Evolutionary conservation across 2,113 vertebrate genomes (phyloP), one percentile per base, ranked within the genome.

Genomic region (Syngnathoides biaculeatus): DNA sequence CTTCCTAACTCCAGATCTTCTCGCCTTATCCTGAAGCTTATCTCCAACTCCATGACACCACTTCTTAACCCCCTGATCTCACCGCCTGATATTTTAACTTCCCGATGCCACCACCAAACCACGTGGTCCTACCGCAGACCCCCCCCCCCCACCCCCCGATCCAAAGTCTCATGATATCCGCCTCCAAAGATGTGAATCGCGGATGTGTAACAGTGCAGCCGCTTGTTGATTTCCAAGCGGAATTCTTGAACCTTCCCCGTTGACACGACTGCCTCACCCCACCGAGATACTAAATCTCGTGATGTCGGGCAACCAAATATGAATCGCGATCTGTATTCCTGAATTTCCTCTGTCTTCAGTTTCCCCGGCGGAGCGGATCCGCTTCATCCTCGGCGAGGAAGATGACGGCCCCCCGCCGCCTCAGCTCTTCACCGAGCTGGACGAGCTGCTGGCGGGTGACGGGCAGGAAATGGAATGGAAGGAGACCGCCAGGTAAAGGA

Each of bases 401-500:
- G 97, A 98, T 82, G 95, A 98, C 71, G 95, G 94, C 20, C 95
- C 95, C 0, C 92, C 96, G 0, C 95, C 95, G 0, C 97, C 97
- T 0, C 97, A 99, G 86, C 96, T 99, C 89, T 99, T 99, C 90
- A 99, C 97, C 0, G 96, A 99, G 87, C 92, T 99, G 87, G 96
- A 98, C 13, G 97, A 99, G 9, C 93, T 99, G 0, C 92, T 98
- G 85, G 75, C 94, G 0, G 87, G 95, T 24, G 96, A 99, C 0
- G 97, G 96, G 8, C 96, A 98, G 78, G 97, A 98, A 90, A 93
- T 98, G 94, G 97, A 98, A 53, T 98, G 97, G 97, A 97, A 96
- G 81, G 97, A 99, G 84, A 99, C 96, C 0, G 96, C 95, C 8
- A 97, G 97, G 97, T 98, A 86, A 53, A 13, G 27, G 5, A 39